Conservation (phyloP, 2,113 vertebrate species). For the Prolemur simus region DNA sequence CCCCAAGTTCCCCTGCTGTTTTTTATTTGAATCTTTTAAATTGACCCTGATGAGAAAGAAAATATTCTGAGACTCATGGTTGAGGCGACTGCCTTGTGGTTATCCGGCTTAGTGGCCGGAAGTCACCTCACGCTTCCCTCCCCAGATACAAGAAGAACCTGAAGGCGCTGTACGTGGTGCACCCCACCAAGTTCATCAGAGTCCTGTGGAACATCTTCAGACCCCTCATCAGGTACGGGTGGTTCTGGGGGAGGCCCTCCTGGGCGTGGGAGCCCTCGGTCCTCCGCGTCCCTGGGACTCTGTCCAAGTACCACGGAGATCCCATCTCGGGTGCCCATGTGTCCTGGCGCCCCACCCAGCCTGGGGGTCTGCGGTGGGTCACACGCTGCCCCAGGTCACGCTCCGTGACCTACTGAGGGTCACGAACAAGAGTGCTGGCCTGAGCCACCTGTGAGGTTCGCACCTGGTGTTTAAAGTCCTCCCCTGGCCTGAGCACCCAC, state of each 20-base stretch:
- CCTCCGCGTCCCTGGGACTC: background rate
- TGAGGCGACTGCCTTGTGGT: rapidly evolving
- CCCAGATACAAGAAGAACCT: constrained; percentile 94
- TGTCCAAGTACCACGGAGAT: rapidly evolving
- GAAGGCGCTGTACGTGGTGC: constrained; percentile 91
- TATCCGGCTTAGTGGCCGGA: rapidly evolving
- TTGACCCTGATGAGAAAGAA: rapidly evolving
- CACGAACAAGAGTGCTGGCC: rapidly evolving
- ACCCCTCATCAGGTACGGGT: constrained; percentile 90
- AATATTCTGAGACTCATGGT: rapidly evolving
- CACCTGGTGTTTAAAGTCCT: background rate
- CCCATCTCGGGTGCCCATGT: rapidly evolving
- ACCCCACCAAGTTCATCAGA: constrained; percentile 91
- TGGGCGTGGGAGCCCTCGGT: rapidly evolving
- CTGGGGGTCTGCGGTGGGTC: rapidly evolving
- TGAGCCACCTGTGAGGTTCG: rapidly evolving
- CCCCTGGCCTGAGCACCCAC: background rate
- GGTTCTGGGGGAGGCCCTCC: rapidly evolving
- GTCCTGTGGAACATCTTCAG: constrained; percentile 92
- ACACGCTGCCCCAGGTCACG: rapidly evolving
- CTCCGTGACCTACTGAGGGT: background rate
- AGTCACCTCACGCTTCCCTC: background rate
- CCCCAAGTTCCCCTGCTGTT: background rate
- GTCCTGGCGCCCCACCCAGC: rapidly evolving
- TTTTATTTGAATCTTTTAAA: rapidly evolving